phyloP scores from a whole-genome alignment of 2,888 invertebrate genomes.

The Amphimallon solstitiale region DNA sequence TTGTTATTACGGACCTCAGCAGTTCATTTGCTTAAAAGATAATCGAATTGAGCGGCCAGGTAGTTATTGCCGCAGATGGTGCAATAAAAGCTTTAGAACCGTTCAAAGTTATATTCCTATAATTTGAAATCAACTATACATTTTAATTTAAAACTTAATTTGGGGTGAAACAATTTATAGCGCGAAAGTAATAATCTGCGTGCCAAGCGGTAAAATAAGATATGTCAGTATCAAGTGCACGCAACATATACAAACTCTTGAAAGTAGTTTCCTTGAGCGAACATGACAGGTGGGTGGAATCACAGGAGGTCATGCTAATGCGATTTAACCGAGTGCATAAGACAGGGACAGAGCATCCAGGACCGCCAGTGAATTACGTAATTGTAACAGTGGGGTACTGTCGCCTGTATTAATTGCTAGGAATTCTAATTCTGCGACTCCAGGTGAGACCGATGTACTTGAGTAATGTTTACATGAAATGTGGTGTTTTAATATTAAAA shows the following conservation, averaged over 20 bases:
- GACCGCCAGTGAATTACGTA: constrained; percentile 23
- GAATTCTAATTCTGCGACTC: not conserved
- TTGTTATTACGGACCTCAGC: no score
- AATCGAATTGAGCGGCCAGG: no score
- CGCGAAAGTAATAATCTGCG: no score
- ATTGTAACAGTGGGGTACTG: constrained; percentile 21
- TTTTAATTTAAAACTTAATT: no score
- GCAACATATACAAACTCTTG: not conserved
- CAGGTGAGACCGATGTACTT: not conserved
- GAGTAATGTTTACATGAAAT: not conserved
- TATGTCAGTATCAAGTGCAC: not conserved
- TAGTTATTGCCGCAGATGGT: no score
- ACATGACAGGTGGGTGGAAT: constrained; percentile 5
- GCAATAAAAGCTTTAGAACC: no score
- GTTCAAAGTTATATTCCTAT: no score
- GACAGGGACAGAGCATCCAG: not conserved
- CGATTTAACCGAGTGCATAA: constrained; percentile 1
- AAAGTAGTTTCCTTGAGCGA: constrained; percentile 8
- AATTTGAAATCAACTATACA: no score
- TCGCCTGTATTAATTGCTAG: constrained; percentile 1
- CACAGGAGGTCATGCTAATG: constrained; percentile 17
- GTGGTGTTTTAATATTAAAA: no score
- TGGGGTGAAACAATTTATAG: no score
- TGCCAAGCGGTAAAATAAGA: not conserved
- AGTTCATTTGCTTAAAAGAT: no score